phyloP scores from a whole-genome alignment of 2,113 vertebrate species.

The Saimiri boliviensis region DNA sequence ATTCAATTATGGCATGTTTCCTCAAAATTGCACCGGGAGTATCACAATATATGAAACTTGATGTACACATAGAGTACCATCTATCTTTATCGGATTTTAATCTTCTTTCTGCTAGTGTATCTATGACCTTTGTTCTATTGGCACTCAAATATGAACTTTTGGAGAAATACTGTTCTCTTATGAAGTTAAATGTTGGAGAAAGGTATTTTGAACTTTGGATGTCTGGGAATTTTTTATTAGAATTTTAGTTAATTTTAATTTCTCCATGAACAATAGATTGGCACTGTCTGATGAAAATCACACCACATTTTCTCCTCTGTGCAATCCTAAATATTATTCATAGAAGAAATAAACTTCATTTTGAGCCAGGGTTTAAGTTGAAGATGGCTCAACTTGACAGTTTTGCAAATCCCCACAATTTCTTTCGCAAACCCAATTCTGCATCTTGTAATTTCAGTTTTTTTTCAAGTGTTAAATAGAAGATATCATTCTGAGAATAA shows the following conservation, averaged over 20 bases:
- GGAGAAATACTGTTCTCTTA: not conserved
- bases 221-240: not conserved
- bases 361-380: not conserved
- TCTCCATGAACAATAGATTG: not conserved
- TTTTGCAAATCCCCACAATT: not conserved
- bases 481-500: not conserved
- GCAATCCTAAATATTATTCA: not conserved
- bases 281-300: not conserved
- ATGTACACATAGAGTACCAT: not conserved
- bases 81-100: slow-evolving; percentile 19
- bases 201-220: not conserved
- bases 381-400: not conserved
- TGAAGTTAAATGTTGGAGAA: slow-evolving; percentile 51
- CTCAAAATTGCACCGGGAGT: not conserved
- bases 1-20: slow-evolving; percentile 34
- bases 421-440: not conserved
- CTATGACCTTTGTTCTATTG: slow-evolving; percentile 28
- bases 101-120: not conserved
- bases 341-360: slow-evolving; percentile 1
- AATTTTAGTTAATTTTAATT: slow-evolving; percentile 29
- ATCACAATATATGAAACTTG: not conserved
- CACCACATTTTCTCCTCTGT: not conserved
- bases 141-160: not conserved
- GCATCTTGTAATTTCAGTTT: not conserved
- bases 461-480: not conserved